These are phyloP conservation scores for Adineta ricciae DNA, from an alignment of 2,888 invertebrate genomes.

Conservation along the genomic window DNA sequence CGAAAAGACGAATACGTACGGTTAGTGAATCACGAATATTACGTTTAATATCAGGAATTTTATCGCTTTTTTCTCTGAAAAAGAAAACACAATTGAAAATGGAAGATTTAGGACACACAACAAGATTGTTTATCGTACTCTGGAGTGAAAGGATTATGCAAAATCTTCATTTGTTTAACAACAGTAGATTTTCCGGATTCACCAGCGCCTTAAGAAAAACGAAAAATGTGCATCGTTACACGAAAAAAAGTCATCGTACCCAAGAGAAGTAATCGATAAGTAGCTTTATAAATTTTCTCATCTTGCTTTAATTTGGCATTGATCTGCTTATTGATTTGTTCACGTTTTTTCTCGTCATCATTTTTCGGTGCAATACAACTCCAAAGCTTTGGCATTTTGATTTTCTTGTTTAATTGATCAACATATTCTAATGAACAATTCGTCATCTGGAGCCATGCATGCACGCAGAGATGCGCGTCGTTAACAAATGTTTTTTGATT, in stretches of 20 bases:
- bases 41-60: constrained; percentile 68
- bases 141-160: constrained; percentile 77
- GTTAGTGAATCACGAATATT: constrained; percentile 95
- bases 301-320: constrained; percentile 31
- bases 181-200: constrained; percentile 99
- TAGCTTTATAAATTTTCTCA: constrained; percentile 30
- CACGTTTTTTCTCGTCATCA: constrained; percentile 29
- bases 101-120: background rate
- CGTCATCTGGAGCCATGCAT: constrained; percentile 11
- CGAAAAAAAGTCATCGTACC: background rate
- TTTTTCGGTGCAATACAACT: constrained; percentile 13
- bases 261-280: constrained; percentile 29
- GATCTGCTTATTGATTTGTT: constrained; percentile 32
- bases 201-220: constrained; percentile 65
- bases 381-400: constrained; percentile 7
- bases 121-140: constrained; percentile 7
- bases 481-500: background rate
- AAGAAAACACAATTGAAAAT: background rate
- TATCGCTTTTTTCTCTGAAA: constrained; percentile 35
- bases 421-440: constrained; percentile 13
- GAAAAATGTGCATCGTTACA: background rate
- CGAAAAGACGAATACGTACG: constrained; percentile 42
- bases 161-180: constrained; percentile 99
- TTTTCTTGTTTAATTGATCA: background rate
- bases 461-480: background rate